These are phyloP conservation scores for Scleropages formosus DNA, from an alignment of 2,797 vertebrate species.

Conservation along the genomic window DNA sequence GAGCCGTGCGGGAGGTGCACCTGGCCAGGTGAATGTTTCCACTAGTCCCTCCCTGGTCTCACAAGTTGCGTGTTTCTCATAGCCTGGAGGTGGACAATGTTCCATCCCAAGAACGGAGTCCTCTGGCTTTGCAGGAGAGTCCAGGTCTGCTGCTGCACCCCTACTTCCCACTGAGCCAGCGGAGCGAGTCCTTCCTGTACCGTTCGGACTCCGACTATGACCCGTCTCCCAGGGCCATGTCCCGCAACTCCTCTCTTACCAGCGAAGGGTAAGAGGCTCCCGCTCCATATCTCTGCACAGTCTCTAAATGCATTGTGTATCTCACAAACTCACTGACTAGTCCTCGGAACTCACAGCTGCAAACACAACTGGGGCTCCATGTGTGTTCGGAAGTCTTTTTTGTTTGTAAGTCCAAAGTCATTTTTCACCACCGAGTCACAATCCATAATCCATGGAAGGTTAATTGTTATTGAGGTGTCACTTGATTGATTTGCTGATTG, in stretches of 20 bases:
- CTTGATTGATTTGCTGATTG: too few species aligned
- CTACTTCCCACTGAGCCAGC: constrained; percentile 72
- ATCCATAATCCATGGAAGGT: too few species aligned
- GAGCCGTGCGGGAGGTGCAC: neutral
- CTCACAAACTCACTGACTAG: too few species aligned
- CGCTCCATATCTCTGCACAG: neutral
- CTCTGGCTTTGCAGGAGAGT: constrained; percentile 77
- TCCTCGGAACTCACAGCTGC: too few species aligned
- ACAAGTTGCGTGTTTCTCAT: neutral
- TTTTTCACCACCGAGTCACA: too few species aligned
- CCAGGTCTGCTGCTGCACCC: constrained; percentile 77
- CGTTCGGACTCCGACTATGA: constrained; percentile 86
- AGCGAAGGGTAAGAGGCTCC: constrained; percentile 63
- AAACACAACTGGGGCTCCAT: too few species aligned
- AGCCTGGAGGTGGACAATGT: constrained; percentile 79
- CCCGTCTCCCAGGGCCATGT: constrained; percentile 82
- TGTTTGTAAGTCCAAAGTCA: too few species aligned
- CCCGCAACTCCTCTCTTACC: constrained; percentile 67
- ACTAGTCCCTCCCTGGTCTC: neutral
- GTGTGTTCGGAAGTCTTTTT: too few species aligned
- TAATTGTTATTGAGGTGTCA: too few species aligned
- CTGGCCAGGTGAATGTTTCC: neutral
- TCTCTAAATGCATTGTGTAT: neutral
- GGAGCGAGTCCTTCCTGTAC: constrained; percentile 85
- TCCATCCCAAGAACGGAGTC: constrained; percentile 74